phyloP scores from a whole-genome alignment of 2,113 vertebrate genomes.

The Eolophus roseicapilla region DNA sequence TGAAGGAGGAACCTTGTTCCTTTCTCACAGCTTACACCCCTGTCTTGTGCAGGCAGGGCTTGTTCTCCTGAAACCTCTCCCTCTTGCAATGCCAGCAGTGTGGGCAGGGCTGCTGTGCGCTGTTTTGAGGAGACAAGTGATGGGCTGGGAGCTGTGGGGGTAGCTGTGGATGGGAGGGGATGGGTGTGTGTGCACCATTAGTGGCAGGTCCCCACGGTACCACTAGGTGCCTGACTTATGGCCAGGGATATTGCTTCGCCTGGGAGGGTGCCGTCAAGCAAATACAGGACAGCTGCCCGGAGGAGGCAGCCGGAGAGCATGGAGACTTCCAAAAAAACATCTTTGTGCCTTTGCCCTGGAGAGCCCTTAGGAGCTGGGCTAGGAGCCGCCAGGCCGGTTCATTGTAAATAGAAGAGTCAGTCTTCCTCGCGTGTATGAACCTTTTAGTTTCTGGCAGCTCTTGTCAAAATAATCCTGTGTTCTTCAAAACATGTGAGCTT shows the following conservation, averaged over 20 bases:
- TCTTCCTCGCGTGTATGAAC: background rate
- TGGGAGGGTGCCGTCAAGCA: background rate
- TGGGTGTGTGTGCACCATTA: background rate
- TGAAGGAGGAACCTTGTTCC: background rate
- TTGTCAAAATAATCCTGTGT: conserved; percentile 45
- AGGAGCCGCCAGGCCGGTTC: background rate
- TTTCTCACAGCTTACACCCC: background rate
- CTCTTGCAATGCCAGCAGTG: background rate
- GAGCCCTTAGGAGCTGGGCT: conserved; percentile 4
- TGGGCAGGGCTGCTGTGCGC: fast-evolving
- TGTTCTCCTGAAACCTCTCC: background rate
- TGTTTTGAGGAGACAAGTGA: fast-evolving
- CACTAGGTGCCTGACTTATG: background rate
- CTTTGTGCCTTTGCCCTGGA: conserved; percentile 44
- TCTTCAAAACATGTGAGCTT: conserved; percentile 1
- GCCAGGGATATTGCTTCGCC: background rate
- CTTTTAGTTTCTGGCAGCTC: conserved; percentile 34
- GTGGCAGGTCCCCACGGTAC: background rate
- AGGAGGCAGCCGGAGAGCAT: background rate
- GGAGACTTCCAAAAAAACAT: conserved; percentile 37
- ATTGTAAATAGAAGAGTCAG: conserved; percentile 22
- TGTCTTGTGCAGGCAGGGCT: background rate
- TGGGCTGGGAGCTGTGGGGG: background rate
- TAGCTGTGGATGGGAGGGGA: background rate
- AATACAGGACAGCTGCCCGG: conserved; percentile 23